A percentile compares a stretch with the other conserved stretches of the same genome.
Evolutionary conservation across 2,113 vertebrate genomes (phyloP).

Genomic region (Cranoglanis bouderius): DNA sequence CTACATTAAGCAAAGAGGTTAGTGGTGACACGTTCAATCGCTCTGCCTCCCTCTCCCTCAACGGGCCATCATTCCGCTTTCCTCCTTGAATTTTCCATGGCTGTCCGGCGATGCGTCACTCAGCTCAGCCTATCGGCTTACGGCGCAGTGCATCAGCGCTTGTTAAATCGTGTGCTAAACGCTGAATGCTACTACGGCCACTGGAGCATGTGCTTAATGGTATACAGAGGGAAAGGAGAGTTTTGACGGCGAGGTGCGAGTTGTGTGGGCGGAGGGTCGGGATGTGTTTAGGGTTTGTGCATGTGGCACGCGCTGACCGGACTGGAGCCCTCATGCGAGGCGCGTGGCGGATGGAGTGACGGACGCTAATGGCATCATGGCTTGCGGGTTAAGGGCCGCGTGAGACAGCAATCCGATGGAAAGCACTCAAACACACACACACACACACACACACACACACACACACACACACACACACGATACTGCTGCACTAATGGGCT

Average conservation of each 20-base stretch:
- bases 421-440: no score
- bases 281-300: conserved; percentile 29
- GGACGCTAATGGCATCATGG: conserved; percentile 51
- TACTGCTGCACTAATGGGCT: conserved; percentile 64
- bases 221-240: not conserved
- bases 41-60: conserved; percentile 51
- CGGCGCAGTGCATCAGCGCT: not conserved
- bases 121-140: conserved; percentile 26
- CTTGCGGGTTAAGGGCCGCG: conserved; percentile 46
- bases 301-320: conserved; percentile 60
- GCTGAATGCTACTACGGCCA: conserved; percentile 4
- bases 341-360: conserved; percentile 55
- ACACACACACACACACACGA: not conserved
- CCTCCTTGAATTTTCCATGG: conserved; percentile 74
- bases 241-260: not conserved
- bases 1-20: conserved; percentile 80
- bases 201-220: conserved; percentile 16
- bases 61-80: conserved; percentile 68
- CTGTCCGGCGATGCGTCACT: conserved; percentile 66
- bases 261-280: conserved; percentile 1
- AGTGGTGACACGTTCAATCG: conserved; percentile 74
- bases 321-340: conserved; percentile 60
- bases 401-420: conserved; percentile 52
- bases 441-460: conserved; percentile 1
- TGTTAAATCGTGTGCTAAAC: conserved; percentile 20